These are phyloP conservation scores for Syndactyla subalaris DNA, from an alignment of 2,797 vertebrate genomes.

Conservation along the genomic window DNA sequence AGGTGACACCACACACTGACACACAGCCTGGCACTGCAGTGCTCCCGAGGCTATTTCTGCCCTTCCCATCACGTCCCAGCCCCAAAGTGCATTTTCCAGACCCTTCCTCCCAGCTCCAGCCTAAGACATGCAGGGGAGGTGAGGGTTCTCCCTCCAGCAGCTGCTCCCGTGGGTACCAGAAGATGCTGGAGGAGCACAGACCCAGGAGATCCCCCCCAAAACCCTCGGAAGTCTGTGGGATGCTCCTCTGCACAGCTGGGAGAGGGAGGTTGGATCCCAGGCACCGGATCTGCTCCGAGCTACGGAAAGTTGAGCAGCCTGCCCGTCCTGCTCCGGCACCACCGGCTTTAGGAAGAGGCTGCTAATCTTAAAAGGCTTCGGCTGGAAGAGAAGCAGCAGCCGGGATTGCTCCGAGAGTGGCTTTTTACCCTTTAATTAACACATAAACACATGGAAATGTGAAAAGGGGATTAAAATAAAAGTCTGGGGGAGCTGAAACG, in stretches of 20 bases:
- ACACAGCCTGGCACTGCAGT: accelerated
- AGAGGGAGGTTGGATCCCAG: not conserved
- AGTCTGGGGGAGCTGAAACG: conserved; percentile 61
- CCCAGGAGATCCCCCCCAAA: not conserved
- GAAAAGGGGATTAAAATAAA: conserved; percentile 71
- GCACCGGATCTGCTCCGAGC: not conserved
- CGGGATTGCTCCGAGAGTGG: conserved; percentile 43
- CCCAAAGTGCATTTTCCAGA: not conserved
- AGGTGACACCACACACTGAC: accelerated
- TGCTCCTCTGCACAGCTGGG: not conserved
- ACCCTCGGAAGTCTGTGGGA: accelerated
- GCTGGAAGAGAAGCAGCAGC: conserved; percentile 46
- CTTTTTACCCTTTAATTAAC: conserved; percentile 77
- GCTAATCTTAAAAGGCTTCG: conserved; percentile 67
- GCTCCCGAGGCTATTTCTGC: not conserved
- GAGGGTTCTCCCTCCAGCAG: not conserved
- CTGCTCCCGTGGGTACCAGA: accelerated
- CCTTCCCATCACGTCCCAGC: not conserved
- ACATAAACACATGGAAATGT: conserved; percentile 74
- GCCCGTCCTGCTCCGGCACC: not conserved
- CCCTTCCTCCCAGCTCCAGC: not conserved
- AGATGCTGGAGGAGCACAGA: accelerated
- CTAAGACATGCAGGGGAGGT: accelerated
- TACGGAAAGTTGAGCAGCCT: not conserved
- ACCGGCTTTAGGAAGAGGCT: conserved; percentile 4